phyloP scores from a whole-genome alignment of 2,797 vertebrate genomes.

The Syndactyla subalaris region DNA sequence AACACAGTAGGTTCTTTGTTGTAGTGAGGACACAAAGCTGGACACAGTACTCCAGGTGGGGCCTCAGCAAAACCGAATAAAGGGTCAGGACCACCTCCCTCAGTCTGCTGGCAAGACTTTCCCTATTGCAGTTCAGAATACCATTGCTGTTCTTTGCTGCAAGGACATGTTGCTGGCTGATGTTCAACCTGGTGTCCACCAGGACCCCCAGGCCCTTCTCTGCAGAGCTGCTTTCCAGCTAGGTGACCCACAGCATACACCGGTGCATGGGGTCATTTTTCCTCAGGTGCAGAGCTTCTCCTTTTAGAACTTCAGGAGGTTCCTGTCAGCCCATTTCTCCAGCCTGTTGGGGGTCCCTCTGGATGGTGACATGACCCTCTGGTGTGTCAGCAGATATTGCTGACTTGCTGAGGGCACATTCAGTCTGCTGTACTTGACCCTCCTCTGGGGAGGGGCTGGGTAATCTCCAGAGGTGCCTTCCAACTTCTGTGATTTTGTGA shows the following conservation, averaged over 20 bases:
- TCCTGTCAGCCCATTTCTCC: not conserved
- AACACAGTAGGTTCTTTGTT: not conserved
- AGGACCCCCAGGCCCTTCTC: not conserved
- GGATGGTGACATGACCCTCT: fast-evolving
- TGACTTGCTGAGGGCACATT: not conserved
- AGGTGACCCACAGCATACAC: not conserved
- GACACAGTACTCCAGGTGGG: not conserved
- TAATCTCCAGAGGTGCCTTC: not conserved
- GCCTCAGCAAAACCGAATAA: not conserved
- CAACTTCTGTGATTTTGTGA: not conserved
- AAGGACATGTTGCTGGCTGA: not conserved
- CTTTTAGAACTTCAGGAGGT: not conserved
- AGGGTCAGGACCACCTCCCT: not conserved
- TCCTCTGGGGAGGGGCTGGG: not conserved
- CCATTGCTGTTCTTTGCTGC: not conserved
- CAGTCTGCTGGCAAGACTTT: not conserved
- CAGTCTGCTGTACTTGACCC: not conserved
- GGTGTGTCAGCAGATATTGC: not conserved
- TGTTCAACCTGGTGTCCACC: not conserved
- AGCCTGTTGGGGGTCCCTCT: not conserved
- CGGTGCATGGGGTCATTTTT: not conserved
- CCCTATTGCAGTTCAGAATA: not conserved
- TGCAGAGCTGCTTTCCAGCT: not conserved
- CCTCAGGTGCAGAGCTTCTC: not conserved
- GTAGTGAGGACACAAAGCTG: not conserved